Evolutionary conservation across 2,797 vertebrate species (phyloP), one percentile per base, ranked within the genome.

Genomic region (Pteronotus mesoamericanus): DNA sequence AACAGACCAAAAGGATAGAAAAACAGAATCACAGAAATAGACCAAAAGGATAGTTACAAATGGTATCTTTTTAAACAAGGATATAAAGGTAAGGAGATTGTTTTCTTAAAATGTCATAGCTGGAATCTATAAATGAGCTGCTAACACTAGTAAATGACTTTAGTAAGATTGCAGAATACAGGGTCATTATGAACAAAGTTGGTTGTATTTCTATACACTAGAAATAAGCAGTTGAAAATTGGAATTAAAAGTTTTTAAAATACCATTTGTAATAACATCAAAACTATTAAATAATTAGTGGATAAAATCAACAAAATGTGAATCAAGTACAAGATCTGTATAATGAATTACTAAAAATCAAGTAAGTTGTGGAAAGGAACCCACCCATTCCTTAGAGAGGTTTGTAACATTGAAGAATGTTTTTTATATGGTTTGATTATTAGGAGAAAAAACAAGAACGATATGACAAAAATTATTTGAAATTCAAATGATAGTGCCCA

Each of bases 381-480:
- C 8, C 26, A 66, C 7, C 8, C 26, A 61, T 66, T 34, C 32
- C 34, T 18, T 66, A n/a, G n/a, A 66, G 64, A 66, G 32, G 32
- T 66, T 34, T 66, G 32, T 19, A 66, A 16, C n/a, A 19, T 19
- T 66, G 64, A 66, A 86, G 42, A 72, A 21, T 82, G 34, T 32
- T 51, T 91, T 96, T 66, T 71, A 4, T 66, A 48, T 77, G 86
- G 93, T 93, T 94, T 34, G 37, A 44, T 86, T 89, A 85, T 55
- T 55, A 16, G 51, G 1, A 12, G 37, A 72, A 83, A 83, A 57
- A 15, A 93, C 94, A 80, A 80, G 14, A 75, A 71, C 72, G 46
- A 34, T 75, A 53, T 51, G 46, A 48, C 80, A 39, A 85, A 85
- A 79, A 85, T 89, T 86, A 42, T 32, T 42, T 94, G 82, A 92